These are phyloP conservation scores for Dynastes grantii DNA, from an alignment of 2,888 invertebrate genomes.

Conservation along the genomic window DNA sequence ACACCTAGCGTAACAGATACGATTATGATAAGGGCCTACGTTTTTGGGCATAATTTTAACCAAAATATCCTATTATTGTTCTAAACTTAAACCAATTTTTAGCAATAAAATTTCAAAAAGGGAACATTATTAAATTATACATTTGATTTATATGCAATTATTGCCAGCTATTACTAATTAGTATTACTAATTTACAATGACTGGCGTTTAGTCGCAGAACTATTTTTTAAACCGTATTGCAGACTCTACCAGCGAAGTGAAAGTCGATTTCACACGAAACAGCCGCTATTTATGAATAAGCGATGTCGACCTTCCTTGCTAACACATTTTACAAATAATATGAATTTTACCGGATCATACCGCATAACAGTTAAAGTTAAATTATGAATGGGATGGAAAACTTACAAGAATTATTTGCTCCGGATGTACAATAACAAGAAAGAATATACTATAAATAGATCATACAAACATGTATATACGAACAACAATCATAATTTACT, in stretches of 20 bases:
- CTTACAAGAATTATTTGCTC: background rate
- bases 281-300: slow-evolving; percentile 18
- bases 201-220: background rate
- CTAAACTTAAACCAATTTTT: too few species aligned
- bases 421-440: background rate
- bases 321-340: slow-evolving; percentile 6
- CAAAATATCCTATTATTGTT: too few species aligned
- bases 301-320: slow-evolving; percentile 23
- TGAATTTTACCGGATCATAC: background rate
- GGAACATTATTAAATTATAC: too few species aligned
- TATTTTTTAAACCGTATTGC: background rate
- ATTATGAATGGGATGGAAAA: background rate
- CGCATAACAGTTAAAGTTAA: background rate
- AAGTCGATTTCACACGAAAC: slow-evolving; percentile 34
- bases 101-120: too few species aligned
- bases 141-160: too few species aligned
- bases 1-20: too few species aligned
- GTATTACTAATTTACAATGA: background rate
- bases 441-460: slow-evolving; percentile 18
- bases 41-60: too few species aligned
- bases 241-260: slow-evolving; percentile 8
- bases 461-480: background rate
- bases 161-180: background rate
- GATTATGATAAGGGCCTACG: too few species aligned
- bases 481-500: slow-evolving; percentile 23